Conservation (phyloP, 1,140 invertebrate genomes). For the Hycleus cichorii region DNA sequence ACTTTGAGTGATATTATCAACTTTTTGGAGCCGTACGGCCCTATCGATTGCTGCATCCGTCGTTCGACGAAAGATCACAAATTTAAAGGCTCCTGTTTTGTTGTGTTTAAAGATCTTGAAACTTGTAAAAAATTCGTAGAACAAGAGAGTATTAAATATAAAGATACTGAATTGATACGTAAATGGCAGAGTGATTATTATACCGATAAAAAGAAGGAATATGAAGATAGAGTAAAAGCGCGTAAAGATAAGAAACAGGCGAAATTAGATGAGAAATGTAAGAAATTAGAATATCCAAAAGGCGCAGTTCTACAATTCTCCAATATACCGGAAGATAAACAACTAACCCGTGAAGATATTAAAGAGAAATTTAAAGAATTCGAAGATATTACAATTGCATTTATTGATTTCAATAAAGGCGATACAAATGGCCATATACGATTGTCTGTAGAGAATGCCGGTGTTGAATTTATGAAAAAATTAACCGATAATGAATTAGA, state of each 20-base stretch:
- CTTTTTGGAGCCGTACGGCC: conserved; percentile 64
- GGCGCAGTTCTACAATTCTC: conserved; percentile 63
- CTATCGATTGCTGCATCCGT: conserved; percentile 71
- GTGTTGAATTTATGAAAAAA: conserved; percentile 57
- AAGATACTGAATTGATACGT: conserved; percentile 59
- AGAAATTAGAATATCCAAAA: conserved; percentile 49
- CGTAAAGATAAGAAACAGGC: conserved; percentile 44
- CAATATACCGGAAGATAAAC: conserved; percentile 50
- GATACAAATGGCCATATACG: conserved; percentile 64
- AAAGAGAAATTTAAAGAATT: conserved; percentile 57
- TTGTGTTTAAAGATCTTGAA: conserved; percentile 71
- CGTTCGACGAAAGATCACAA: conserved; percentile 55
- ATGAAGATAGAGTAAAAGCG: conserved; percentile 49
- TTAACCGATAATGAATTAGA: conserved; percentile 52
- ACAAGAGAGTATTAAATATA: conserved; percentile 60
- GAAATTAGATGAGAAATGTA: conserved; percentile 39
- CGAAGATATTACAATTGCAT: conserved; percentile 57
- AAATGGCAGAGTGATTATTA: conserved; percentile 67
- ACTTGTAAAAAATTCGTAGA: conserved; percentile 58
- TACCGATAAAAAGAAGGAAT: conserved; percentile 62
- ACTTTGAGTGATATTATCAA: conserved; percentile 65
- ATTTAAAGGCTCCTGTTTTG: conserved; percentile 88
- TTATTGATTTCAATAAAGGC: conserved; percentile 66
- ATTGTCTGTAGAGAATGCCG: conserved; percentile 60
- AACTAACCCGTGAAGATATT: conserved; percentile 58